These are phyloP conservation scores for Sebastes flavidus DNA, from an alignment of 2,797 vertebrate genomes.

Conservation along the genomic window DNA sequence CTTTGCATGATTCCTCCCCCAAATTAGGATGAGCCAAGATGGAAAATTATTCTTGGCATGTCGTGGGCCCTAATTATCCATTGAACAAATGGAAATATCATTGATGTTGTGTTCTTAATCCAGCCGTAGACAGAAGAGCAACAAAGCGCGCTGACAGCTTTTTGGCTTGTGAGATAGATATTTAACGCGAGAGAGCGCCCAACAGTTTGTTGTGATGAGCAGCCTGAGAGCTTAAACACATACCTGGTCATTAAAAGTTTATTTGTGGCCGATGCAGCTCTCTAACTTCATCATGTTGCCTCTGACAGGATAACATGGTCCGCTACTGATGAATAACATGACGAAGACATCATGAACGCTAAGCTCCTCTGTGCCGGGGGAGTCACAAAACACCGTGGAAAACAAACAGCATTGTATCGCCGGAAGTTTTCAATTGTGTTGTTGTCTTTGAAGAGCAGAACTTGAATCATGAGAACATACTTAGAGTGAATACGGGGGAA, in stretches of 20 bases:
- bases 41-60: constrained; percentile 87
- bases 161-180: constrained; percentile 55
- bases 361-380: neutral
- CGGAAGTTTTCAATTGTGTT: constrained; percentile 52
- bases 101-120: constrained; percentile 83
- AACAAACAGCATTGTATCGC: constrained; percentile 43
- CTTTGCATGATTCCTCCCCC: constrained; percentile 85
- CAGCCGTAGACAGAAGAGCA: constrained; percentile 68
- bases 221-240: constrained; percentile 29
- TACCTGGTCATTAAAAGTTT: constrained; percentile 55
- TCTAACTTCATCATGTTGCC: constrained; percentile 9
- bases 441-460: constrained; percentile 61
- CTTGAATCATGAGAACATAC: constrained; percentile 60
- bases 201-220: constrained; percentile 46
- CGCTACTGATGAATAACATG: constrained; percentile 18
- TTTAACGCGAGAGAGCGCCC: neutral
- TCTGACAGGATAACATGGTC: constrained; percentile 23
- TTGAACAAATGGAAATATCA: constrained; percentile 82
- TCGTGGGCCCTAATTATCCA: constrained; percentile 84
- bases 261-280: constrained; percentile 20
- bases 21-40: constrained; percentile 85
- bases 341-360: constrained; percentile 24
- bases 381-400: constrained; percentile 30
- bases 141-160: constrained; percentile 77
- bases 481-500: constrained; percentile 35